A percentile compares a stretch with the other conserved stretches of the same genome.
These are phyloP conservation scores for Bubo scandiacus DNA, from an alignment of 2,113 vertebrate species.

Conservation along the genomic window DNA sequence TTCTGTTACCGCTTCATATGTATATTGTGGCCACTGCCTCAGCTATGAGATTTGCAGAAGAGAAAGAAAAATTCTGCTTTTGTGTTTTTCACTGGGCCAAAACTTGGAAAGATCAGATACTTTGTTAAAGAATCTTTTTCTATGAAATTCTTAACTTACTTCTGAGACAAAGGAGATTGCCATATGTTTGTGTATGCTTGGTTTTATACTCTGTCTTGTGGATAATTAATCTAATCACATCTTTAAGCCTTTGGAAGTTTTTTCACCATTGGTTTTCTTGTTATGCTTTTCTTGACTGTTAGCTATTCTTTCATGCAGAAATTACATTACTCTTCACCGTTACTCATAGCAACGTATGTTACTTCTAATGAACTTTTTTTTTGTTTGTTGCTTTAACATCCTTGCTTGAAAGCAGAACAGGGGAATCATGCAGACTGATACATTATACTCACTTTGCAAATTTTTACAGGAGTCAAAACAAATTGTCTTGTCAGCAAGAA, in stretches of 20 bases:
- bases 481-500: not conserved
- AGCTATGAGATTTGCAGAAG: not conserved
- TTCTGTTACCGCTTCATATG: not conserved
- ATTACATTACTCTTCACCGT: not conserved
- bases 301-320: slow-evolving; percentile 13
- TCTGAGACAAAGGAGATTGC: not conserved
- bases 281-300: slow-evolving; percentile 1
- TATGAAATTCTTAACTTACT: not conserved
- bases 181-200: not conserved
- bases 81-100: not conserved
- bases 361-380: not conserved
- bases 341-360: not conserved
- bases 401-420: not conserved
- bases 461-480: not conserved
- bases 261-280: not conserved
- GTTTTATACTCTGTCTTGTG: not conserved
- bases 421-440: not conserved
- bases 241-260: not conserved
- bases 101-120: not conserved
- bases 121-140: not conserved
- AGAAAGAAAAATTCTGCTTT: not conserved
- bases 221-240: slow-evolving; percentile 29
- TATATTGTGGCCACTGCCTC: not conserved
- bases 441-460: not conserved
- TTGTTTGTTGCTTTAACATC: not conserved